Percentiles rank a stretch among this genome's conserved stretches.
Evolutionary conservation across 2,888 invertebrate genomes (phyloP).

Genomic region (Dexiosoma caninum): DNA sequence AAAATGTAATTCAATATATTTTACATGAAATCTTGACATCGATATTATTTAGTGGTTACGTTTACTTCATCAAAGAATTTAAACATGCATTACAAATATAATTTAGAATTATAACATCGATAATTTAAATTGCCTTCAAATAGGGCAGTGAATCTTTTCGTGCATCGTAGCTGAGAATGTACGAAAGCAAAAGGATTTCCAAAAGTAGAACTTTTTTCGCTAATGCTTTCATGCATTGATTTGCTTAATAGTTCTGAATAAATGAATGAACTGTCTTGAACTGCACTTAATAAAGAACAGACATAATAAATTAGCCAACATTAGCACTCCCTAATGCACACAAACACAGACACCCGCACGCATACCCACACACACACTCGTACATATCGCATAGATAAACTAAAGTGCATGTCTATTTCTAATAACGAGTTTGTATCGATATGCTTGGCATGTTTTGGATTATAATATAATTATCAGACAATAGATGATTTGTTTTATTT

Average conservation of each 20-base stretch:
- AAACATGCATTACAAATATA: too few relatives aligned
- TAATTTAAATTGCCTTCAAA: constrained; percentile 41
- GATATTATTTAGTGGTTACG: too few relatives aligned
- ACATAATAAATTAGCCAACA: neutral
- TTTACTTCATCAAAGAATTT: too few relatives aligned
- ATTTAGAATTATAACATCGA: constrained; percentile 21
- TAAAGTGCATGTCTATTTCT: neutral
- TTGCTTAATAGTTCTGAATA: constrained; percentile 7
- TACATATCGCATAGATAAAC: neutral
- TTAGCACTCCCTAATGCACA: neutral
- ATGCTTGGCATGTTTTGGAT: constrained; percentile 24
- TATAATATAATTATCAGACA: neutral
- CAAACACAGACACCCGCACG: neutral
- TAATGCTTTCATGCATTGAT: constrained; percentile 10
- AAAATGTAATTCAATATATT: too few relatives aligned
- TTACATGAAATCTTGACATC: too few relatives aligned
- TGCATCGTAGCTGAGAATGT: neutral
- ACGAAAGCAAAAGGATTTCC: neutral
- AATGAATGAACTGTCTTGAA: constrained; percentile 40
- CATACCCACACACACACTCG: neutral
- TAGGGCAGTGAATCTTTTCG: neutral
- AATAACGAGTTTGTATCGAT: neutral
- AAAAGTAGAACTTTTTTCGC: neutral
- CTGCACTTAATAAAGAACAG: neutral
- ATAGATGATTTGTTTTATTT: constrained; percentile 49